These are phyloP conservation scores for Acanthopleura granulata DNA, from an alignment of 2,888 invertebrate genomes.

Conservation along the genomic window DNA sequence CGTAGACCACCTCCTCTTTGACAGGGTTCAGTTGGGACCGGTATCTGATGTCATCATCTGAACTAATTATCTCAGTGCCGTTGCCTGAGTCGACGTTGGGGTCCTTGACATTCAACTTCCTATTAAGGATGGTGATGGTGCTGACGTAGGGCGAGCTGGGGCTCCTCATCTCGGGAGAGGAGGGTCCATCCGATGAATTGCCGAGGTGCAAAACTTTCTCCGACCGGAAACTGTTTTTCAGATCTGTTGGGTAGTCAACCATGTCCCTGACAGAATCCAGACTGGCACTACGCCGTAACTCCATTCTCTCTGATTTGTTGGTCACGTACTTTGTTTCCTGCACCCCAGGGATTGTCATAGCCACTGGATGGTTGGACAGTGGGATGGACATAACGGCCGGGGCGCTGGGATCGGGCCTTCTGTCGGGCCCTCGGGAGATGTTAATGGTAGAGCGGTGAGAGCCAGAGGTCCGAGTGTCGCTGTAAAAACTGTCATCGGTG, in stretches of 20 bases:
- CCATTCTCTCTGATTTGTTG: slow-evolving; percentile 9
- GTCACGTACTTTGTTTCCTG: slow-evolving; percentile 17
- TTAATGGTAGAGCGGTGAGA: slow-evolving; percentile 10
- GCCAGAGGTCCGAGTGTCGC: background rate
- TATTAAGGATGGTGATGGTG: slow-evolving; percentile 21
- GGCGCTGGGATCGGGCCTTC: background rate
- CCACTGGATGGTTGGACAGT: slow-evolving; percentile 14
- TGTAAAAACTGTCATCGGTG: background rate
- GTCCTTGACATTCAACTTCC: slow-evolving; percentile 21
- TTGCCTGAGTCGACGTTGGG: slow-evolving; percentile 26
- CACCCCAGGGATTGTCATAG: slow-evolving; percentile 16
- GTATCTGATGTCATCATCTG: slow-evolving; percentile 23
- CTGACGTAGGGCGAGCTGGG: slow-evolving; percentile 19
- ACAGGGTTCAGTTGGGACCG: background rate
- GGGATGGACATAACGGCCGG: slow-evolving; percentile 17
- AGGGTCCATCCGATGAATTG: background rate
- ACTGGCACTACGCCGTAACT: slow-evolving; percentile 12
- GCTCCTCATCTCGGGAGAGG: background rate
- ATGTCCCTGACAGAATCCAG: slow-evolving; percentile 14
- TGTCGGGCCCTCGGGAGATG: background rate
- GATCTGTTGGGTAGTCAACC: background rate
- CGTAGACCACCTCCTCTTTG: slow-evolving; percentile 1
- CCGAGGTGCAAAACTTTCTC: slow-evolving; percentile 6
- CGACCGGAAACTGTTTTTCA: background rate
- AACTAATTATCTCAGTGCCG: slow-evolving; percentile 27